Conservation (phyloP, 2,113 vertebrate species). For the Scartelaos histophorus region DNA sequence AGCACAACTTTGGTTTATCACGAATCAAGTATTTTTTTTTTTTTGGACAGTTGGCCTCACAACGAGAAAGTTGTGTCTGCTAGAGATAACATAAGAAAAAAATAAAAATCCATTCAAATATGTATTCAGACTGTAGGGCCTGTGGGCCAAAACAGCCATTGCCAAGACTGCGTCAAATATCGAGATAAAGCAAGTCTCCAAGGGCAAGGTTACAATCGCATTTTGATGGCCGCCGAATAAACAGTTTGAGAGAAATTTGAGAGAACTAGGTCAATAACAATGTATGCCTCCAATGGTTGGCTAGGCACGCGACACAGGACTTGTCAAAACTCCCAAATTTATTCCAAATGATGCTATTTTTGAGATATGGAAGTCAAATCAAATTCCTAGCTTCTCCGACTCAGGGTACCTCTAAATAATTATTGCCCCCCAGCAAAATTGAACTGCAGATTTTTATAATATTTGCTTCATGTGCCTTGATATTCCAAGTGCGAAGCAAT, state of each 20-base stretch:
- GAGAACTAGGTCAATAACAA: conserved; percentile 48
- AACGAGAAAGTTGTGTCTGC: conserved; percentile 40
- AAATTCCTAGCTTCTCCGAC: conserved; percentile 24
- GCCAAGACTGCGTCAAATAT: conserved; percentile 47
- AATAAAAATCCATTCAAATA: conserved; percentile 32
- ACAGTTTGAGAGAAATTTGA: conserved; percentile 30
- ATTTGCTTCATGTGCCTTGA: conserved; percentile 39
- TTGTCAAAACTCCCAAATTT: conserved; percentile 19
- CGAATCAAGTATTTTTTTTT: conserved; percentile 46
- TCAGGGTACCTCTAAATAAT: conserved; percentile 46
- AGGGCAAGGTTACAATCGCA: conserved; percentile 31
- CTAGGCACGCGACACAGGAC: conserved; percentile 11
- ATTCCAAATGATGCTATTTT: conserved; percentile 16
- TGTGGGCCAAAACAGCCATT: conserved; percentile 25
- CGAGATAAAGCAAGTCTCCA: conserved; percentile 29
- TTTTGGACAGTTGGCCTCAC: conserved; percentile 48
- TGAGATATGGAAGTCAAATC: conserved; percentile 19
- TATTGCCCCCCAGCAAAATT: conserved; percentile 37
- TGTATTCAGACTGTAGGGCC: conserved; percentile 34
- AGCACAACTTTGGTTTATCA: conserved; percentile 45
- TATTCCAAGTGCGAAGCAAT: conserved; percentile 46
- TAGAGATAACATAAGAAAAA: conserved; percentile 22
- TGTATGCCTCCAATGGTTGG: conserved; percentile 12
- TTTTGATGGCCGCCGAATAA: conserved; percentile 31
- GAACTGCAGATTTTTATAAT: conserved; percentile 29